Conservation (phyloP, 2,797 vertebrate genomes). For the Poeciliopsis presidionis region DNA sequence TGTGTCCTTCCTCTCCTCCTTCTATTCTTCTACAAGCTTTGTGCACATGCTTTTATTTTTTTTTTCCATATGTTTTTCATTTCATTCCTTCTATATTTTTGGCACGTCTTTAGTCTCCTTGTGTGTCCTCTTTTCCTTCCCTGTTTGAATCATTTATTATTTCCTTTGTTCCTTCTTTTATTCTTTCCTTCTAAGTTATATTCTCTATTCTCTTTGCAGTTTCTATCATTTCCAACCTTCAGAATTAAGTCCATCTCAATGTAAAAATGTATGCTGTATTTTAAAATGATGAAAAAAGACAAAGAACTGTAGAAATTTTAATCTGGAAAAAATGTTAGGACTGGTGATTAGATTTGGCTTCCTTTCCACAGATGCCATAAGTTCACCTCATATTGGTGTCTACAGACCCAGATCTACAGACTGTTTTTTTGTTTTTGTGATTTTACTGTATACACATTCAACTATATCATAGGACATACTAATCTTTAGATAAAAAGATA, state of each 20-base stretch:
- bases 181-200: background rate
- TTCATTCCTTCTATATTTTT: background rate
- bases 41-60: background rate
- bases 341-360: background rate
- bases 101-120: background rate
- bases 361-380: background rate
- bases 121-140: background rate
- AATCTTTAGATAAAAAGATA: background rate
- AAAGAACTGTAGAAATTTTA: background rate
- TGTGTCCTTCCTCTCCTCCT: background rate
- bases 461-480: background rate
- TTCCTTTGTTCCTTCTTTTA: background rate
- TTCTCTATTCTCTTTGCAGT: background rate
- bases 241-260: background rate
- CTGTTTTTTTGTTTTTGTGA: background rate
- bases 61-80: too few relatives aligned
- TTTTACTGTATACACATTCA: background rate
- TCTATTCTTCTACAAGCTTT: background rate
- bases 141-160: background rate
- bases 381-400: background rate
- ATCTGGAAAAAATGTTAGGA: background rate
- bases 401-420: background rate
- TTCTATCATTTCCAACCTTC: background rate
- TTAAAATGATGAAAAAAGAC: background rate
- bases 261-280: background rate